Evolutionary conservation across 1,140 invertebrate genomes (phyloP), one percentile per base, ranked within the genome.

Genomic region (Catajapyx aquilonaris): DNA sequence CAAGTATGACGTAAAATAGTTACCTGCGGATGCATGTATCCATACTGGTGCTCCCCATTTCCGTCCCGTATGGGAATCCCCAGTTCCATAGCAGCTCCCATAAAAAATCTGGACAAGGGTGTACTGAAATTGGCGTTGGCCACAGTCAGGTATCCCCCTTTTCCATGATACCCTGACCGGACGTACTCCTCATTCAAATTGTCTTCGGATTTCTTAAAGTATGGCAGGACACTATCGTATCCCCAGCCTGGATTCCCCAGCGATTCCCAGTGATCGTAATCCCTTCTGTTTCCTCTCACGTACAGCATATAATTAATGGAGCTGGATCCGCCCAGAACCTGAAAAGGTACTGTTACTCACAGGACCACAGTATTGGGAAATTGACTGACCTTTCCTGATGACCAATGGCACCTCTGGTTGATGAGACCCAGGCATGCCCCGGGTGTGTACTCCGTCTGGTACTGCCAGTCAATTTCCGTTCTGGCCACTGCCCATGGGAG

Each of bases 391-490:
- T 62, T 70, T 2, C 81, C 81, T 37, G 78, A 66, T 1, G 80
- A 83, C 81, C 80, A 85, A 44, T 71, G 73, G 50, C 80, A 83
- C 22, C 80, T 61, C 22, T 71, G 68, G 49, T 81, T 78, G 25
- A 68, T 62, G 77, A 83, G 81, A 0, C 78, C 80, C 50, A 78
- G 22, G 34, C 31, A 40, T 19, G 30, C 53, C 0, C 17, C 15
- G 9, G 43, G 46, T 42, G 35, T 21, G 4, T 13, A 18, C 20
- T 38, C 18, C 9, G 16, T 65, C 61, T 76, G 68, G 54, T 88
- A 91, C 48, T 83, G 76, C 90, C 88, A 95, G 56, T 94, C 87
- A 43, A 86, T 45, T 57, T 81, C 80, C 47, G 83, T 88, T 42
- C 84, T 81, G 52, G 90, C 85, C 31, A 91, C 60, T 48, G 83